phyloP scores from a whole-genome alignment of 92 coral and sea anemone genomes.

The Hydrozoanthus gracilis region DNA sequence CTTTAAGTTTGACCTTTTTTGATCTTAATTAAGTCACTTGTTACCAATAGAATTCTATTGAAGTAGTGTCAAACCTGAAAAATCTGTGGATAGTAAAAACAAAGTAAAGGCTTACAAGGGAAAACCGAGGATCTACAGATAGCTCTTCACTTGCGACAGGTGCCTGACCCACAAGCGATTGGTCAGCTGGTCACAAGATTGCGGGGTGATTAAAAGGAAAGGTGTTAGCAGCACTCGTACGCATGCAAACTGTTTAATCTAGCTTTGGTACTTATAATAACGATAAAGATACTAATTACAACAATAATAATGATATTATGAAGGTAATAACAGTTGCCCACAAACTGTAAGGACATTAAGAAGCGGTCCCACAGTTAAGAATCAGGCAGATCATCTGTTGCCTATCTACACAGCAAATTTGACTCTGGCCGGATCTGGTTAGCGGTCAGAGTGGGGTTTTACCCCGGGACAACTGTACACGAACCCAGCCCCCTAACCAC shows the following conservation, averaged over 20 bases:
- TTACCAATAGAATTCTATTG: not conserved
- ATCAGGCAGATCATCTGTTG: slow-evolving; percentile 3
- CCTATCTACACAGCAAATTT: not conserved
- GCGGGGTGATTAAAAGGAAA: no score
- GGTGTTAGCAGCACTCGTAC: no score
- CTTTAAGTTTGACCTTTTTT: not conserved
- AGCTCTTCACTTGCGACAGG: slow-evolving; percentile 7
- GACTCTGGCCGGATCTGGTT: not conserved
- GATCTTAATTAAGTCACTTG: not conserved
- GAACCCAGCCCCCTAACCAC: not conserved
- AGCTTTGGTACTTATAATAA: no score
- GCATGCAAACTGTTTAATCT: no score
- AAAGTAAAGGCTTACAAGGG: not conserved
- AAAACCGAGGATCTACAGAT: slow-evolving; percentile 4
- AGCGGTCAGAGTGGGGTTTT: not conserved
- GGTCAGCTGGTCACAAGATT: not conserved
- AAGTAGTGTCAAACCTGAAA: not conserved
- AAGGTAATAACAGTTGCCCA: not conserved
- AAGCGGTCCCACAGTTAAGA: slow-evolving; percentile 2
- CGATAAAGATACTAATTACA: no score
- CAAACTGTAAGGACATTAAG: not conserved
- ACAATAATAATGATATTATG: no score
- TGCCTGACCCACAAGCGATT: not conserved
- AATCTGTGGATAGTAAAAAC: not conserved
- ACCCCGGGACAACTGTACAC: not conserved